A percentile compares a stretch with the other conserved stretches of the same genome.
Conservation (phyloP, 2,113 vertebrate genomes). For the Bungarus multicinctus region DNA sequence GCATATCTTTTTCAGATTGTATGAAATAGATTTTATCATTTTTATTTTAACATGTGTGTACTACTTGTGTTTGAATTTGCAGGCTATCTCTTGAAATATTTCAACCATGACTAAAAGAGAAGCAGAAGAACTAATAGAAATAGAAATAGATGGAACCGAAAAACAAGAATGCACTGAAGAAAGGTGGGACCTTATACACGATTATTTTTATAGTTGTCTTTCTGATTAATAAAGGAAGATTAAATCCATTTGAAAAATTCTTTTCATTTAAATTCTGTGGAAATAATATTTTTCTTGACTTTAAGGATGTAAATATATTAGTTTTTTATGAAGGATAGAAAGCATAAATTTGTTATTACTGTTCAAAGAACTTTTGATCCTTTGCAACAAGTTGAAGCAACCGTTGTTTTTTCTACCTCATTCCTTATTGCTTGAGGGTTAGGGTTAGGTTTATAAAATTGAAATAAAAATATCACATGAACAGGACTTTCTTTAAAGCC, state of each 20-base stretch:
- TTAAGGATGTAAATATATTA: not conserved
- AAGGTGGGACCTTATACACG: slow-evolving; percentile 62
- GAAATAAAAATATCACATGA: not conserved
- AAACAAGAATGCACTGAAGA: slow-evolving; percentile 95
- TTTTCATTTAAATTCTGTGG: not conserved
- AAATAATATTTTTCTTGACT: not conserved
- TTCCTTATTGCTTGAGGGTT: not conserved
- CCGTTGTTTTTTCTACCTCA: not conserved
- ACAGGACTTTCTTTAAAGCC: not conserved
- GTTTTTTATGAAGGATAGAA: not conserved
- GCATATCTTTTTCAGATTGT: not conserved
- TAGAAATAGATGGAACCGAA: slow-evolving; percentile 95
- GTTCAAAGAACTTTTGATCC: not conserved
- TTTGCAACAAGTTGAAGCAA: not conserved
- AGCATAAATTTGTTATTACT: not conserved
- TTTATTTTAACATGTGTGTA: not conserved
- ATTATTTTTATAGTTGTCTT: not conserved
- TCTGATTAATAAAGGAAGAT: not conserved
- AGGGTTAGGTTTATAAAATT: not conserved
- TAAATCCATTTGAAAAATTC: not conserved
- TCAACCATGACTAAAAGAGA: slow-evolving; percentile 94
- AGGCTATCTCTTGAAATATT: slow-evolving; percentile 56
- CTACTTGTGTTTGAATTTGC: slow-evolving; percentile 38
- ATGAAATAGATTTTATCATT: not conserved
- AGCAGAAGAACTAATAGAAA: slow-evolving; percentile 96